Evolutionary conservation across 2,113 vertebrate species (phyloP).

Genomic region (Onychorhynchus coronatus): DNA sequence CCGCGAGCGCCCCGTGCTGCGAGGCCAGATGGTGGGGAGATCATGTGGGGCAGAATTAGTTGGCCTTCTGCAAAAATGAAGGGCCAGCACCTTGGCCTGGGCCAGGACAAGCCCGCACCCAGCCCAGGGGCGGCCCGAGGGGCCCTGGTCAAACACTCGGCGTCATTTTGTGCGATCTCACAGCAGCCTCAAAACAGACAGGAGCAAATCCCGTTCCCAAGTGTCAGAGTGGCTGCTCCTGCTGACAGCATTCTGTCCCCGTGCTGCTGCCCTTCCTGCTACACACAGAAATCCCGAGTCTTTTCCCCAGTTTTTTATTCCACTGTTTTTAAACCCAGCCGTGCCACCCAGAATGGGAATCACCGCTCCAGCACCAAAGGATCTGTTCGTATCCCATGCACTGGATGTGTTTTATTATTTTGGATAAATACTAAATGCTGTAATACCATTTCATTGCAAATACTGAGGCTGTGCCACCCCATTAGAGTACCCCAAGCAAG

Average conservation of each 20-base stretch:
- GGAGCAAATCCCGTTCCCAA: rapidly evolving
- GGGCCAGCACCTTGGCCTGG: neutral
- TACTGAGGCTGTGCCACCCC: neutral
- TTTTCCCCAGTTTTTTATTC: neutral
- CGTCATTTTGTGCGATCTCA: rapidly evolving
- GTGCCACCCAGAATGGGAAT: neutral
- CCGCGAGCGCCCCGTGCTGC: neutral
- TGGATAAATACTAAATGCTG: neutral
- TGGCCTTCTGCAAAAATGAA: neutral
- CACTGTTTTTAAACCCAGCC: constrained; percentile 28
- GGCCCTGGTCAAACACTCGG: rapidly evolving
- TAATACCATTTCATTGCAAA: neutral
- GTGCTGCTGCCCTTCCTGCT: constrained; percentile 22
- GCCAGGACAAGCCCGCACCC: neutral
- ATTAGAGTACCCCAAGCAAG: neutral
- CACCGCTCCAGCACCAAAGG: neutral
- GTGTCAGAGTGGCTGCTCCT: neutral
- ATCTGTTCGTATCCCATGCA: rapidly evolving
- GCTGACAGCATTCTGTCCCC: neutral
- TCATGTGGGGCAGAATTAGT: neutral
- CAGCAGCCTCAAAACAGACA: neutral
- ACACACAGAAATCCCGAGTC: neutral
- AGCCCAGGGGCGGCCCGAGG: neutral
- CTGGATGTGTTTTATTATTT: rapidly evolving
- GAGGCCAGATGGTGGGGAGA: neutral